These are phyloP conservation scores for Fulica atra DNA, from an alignment of 2,113 vertebrate genomes.

Conservation along the genomic window DNA sequence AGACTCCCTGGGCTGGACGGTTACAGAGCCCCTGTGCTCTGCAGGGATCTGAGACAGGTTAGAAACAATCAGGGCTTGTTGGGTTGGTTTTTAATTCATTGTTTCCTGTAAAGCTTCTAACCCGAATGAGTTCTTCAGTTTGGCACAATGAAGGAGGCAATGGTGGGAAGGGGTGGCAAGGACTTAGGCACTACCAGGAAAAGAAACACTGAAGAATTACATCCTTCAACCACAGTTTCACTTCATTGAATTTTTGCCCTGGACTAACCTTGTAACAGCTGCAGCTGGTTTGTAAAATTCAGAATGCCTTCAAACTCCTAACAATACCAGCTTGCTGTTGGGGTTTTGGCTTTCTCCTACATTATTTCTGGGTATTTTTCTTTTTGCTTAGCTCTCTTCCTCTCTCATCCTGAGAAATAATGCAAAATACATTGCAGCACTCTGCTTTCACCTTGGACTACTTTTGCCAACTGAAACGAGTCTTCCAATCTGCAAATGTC, in stretches of 20 bases:
- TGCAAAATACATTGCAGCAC: background rate
- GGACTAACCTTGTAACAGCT: background rate
- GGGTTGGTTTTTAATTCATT: background rate
- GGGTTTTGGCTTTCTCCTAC: background rate
- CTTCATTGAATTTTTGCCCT: background rate
- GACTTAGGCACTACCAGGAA: background rate
- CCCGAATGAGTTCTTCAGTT: background rate
- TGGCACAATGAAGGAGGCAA: background rate
- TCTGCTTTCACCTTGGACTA: background rate
- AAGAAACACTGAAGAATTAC: background rate
- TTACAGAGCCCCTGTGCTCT: fast-evolving
- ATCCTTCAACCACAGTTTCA: background rate
- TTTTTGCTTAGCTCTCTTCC: background rate
- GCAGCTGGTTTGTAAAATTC: background rate
- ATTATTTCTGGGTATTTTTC: background rate
- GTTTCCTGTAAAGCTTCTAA: background rate
- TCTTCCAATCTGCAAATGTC: background rate
- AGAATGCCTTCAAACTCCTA: background rate
- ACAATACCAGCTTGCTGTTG: background rate
- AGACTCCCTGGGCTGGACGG: background rate
- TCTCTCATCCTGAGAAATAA: background rate
- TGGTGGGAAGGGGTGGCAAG: background rate
- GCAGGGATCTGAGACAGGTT: background rate
- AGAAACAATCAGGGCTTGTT: background rate
- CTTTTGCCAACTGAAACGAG: background rate